Conservation (phyloP, 2,797 vertebrate genomes). For the Anniella stebbinsi region DNA sequence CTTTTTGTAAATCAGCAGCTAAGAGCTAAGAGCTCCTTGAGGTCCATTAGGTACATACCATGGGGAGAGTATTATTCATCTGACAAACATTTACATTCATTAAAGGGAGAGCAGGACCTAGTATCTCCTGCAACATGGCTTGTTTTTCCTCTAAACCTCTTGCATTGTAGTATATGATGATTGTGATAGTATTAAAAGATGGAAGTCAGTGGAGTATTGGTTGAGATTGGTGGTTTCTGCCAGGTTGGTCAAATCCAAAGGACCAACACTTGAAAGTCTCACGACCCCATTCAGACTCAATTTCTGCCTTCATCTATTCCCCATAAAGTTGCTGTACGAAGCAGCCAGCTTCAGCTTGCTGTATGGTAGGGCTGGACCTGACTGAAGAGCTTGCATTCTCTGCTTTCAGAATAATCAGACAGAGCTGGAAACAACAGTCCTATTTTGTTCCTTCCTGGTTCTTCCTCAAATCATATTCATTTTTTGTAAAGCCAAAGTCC, state of each 20-base stretch:
- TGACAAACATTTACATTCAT: constrained; percentile 20
- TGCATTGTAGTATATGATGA: fast-evolving
- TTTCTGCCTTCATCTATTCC: background rate
- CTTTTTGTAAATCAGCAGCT: constrained; percentile 58
- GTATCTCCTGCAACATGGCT: constrained; percentile 14
- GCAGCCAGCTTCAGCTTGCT: background rate
- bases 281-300: background rate
- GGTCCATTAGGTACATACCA: constrained; percentile 63
- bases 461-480: background rate
- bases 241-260: background rate
- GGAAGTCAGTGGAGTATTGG: background rate
- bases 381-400: background rate
- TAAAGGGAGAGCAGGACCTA: background rate
- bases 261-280: background rate
- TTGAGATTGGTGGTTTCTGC: background rate
- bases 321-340: background rate
- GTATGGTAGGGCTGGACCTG: background rate
- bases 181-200: background rate
- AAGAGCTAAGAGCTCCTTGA: constrained; percentile 61
- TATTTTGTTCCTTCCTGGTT: background rate
- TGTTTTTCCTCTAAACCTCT: background rate
- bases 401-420: background rate
- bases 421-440: background rate
- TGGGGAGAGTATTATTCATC: background rate
- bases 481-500: background rate